phyloP scores from a whole-genome alignment of 2,113 vertebrate genomes.

The Grammomys dolichurus region DNA sequence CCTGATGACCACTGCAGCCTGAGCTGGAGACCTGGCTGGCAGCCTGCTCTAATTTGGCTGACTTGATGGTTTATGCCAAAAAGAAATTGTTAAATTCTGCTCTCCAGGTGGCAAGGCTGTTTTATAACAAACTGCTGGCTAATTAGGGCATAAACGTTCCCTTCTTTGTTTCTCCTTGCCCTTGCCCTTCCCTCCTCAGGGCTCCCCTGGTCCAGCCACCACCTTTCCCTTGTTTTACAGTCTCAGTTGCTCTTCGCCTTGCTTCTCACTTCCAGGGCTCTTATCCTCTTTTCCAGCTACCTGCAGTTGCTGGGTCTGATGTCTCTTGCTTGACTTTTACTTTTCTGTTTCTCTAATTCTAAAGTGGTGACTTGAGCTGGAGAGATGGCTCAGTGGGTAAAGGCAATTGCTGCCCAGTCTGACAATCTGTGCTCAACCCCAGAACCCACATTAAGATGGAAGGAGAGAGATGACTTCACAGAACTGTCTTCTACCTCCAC shows the following conservation, averaged over 20 bases:
- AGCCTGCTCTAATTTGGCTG: slow-evolving; percentile 67
- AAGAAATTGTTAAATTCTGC: slow-evolving; percentile 59
- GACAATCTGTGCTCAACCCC: not conserved
- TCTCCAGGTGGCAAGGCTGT: slow-evolving; percentile 70
- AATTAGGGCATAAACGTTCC: slow-evolving; percentile 65
- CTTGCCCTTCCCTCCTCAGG: not conserved
- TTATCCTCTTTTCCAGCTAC: not conserved
- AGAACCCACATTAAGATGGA: not conserved
- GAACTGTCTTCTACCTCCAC: not conserved
- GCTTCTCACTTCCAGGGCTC: not conserved
- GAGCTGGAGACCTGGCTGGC: not conserved
- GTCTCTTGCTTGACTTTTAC: not conserved
- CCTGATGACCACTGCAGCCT: not conserved
- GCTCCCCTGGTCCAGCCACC: not conserved
- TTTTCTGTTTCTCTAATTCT: not conserved
- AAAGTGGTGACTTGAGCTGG: not conserved
- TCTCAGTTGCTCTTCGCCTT: not conserved
- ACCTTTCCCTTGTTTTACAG: not conserved
- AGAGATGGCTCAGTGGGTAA: not conserved
- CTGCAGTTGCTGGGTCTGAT: not conserved
- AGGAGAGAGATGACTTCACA: not conserved
- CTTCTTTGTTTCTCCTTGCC: slow-evolving; percentile 46
- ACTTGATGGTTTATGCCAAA: slow-evolving; percentile 55
- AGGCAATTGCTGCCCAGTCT: not conserved
- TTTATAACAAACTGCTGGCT: slow-evolving; percentile 69